Conservation (phyloP, 2,888 invertebrate species). For the Pseudoips prasinana region DNA sequence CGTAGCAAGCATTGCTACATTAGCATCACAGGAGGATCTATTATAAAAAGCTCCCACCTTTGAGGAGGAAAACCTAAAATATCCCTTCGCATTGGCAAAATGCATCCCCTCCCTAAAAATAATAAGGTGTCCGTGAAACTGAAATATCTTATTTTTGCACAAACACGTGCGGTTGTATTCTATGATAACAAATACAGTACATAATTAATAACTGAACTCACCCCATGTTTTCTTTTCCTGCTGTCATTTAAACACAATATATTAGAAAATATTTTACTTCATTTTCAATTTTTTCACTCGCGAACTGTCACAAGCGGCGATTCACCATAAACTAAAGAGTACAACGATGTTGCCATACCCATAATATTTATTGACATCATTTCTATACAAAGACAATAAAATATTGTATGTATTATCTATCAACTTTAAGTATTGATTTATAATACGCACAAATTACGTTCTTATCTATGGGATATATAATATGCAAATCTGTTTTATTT, state of each 20-base stretch:
- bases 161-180: slow-evolving; percentile 4
- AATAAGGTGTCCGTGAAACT: slow-evolving; percentile 60
- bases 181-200: slow-evolving; percentile 18
- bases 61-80: slow-evolving; percentile 57
- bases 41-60: slow-evolving; percentile 17
- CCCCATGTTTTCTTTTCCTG: slow-evolving; percentile 92
- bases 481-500: too few species aligned
- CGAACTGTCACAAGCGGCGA: slow-evolving; percentile 62
- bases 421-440: too few species aligned
- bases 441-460: too few species aligned
- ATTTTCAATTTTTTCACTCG: slow-evolving; percentile 57
- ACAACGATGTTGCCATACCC: slow-evolving; percentile 23
- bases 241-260: slow-evolving; percentile 86
- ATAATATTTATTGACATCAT: too few species aligned
- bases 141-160: slow-evolving; percentile 36
- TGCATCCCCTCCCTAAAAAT: slow-evolving; percentile 80
- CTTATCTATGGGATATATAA: too few species aligned
- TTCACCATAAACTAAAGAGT: slow-evolving; percentile 47
- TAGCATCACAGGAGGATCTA: slow-evolving; percentile 13
- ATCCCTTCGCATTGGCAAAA: slow-evolving; percentile 75
- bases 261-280: slow-evolving; percentile 61
- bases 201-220: slow-evolving; percentile 64
- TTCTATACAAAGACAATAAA: too few species aligned
- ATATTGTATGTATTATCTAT: too few species aligned
- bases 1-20: slow-evolving; percentile 11